A percentile compares a stretch with the other conserved stretches of the same genome.
Evolutionary conservation across 2,888 invertebrate species (phyloP).

Genomic region (Caenorhabditis drosophilae): DNA sequence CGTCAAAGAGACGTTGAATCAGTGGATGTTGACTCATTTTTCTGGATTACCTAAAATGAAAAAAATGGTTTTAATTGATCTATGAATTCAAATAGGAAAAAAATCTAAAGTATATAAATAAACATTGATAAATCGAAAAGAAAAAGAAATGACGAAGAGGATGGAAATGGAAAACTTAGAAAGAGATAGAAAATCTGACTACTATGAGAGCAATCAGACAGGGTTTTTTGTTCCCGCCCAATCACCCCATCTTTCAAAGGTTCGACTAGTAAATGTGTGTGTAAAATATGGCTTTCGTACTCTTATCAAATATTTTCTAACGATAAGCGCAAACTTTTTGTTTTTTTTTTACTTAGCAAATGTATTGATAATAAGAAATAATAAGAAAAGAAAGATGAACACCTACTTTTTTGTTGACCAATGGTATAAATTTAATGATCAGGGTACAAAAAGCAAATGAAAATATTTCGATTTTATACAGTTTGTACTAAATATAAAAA

Average conservation of each 20-base stretch:
- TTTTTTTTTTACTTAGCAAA: not conserved
- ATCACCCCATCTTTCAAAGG: constrained; percentile 45
- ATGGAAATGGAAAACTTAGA: not conserved
- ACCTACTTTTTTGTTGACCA: no score
- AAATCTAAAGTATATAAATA: constrained; percentile 2
- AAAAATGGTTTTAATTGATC: not conserved
- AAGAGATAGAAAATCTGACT: not conserved
- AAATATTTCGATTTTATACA: no score
- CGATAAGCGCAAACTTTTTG: not conserved
- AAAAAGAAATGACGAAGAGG: constrained; percentile 6
- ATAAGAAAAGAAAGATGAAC: no score
- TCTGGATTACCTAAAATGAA: constrained; percentile 26
- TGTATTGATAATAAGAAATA: no score
- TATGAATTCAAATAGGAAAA: no score
- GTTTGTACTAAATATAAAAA: no score
- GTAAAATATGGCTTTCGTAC: constrained; percentile 27
- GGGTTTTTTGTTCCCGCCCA: constrained; percentile 27
- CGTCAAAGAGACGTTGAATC: constrained; percentile 39
- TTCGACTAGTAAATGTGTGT: no score
- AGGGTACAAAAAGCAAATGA: no score
- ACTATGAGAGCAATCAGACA: not conserved
- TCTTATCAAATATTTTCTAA: not conserved
- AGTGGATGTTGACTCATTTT: constrained; percentile 34
- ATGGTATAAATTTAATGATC: no score
- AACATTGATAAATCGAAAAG: constrained; percentile 1